Base-by-base conservation (phyloP, 1,140 invertebrate species). In the Drosophila leontia region DNA sequence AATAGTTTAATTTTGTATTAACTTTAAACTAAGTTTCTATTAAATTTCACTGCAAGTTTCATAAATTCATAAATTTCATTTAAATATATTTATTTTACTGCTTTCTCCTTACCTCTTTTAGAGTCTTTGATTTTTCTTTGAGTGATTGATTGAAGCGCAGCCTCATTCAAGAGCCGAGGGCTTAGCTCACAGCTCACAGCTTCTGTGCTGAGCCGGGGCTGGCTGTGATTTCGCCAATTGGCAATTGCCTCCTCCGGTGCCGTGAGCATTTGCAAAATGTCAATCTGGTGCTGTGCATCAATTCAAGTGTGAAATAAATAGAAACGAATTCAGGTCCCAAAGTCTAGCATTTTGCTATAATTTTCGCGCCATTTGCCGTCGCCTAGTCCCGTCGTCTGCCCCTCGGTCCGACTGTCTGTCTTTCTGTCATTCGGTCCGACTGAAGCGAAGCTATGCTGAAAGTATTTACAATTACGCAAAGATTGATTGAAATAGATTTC, bases 381-480 rank as follows among this genome's bases (percentile, higher is more conserved):
- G 63, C 65, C 63, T 48, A 39, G 44, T 65, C 45, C 68, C 15
- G 37, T 42, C n/a, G 12, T 39, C 48, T 0, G 44, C 32, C 57
- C 23, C 12, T 48, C 47, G 7, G 4, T n/a, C 47, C 5, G 1
- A 32, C 64, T 26, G 17, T 51, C 61, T 55, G 67, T 55, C 70
- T 35, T 47, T 42, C 68, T 67, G 72, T 59, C 80, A 64, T 64
- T 63, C 53, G 57, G 65, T 75, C 55, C 17, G 63, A 44, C 26
- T 50, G 32, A 26, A 50, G 65, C 69, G 35, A 11, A 84, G 80
- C 82, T 90, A 90, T 90, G 85, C 88, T 90, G 85, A 90, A 90
- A 90, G 85, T 90, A 90, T 90, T 90, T 90, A 90, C 85, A 90
- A 90, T 90, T 90, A 90, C 85, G 85, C 81, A 90, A 90, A 90